Base-by-base conservation (phyloP, 1,140 invertebrate genomes). In the Drosophila pallidifrons region DNA sequence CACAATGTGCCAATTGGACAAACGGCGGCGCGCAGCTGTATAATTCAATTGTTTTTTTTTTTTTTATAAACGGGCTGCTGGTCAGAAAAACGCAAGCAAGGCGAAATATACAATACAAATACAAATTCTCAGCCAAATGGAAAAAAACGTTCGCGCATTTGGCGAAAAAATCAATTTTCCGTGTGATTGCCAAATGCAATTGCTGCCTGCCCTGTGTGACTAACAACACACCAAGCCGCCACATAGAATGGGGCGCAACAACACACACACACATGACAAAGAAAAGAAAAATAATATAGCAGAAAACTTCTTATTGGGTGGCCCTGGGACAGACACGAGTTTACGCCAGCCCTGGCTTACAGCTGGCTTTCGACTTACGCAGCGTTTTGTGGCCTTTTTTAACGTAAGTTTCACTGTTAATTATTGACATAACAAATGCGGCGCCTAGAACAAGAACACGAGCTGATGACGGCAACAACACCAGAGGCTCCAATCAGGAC, bases 391-490 rank as follows among this genome's bases (percentile, higher is more conserved):
- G 47, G 55, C 60, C 58, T 79, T 67, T 67, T 35, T 77, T 68
- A 57, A 38, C 63, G 30, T 67, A 80, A 70, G 64, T 70, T 71
- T 75, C 75, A 64, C 63, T 80, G 85, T 82, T 88, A 89, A 88
- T 88, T 88, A 88, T 88, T 88, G 83, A 88, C 83, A 88, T 88
- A 88, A 88, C 83, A 88, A 87, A 89, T 81, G 80, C 55, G 81
- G 69, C 65, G 55, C 59, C 58, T 15, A 55, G 54, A 52, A 38
- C 60, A 64, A 51, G 60, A 52, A 38, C 35, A 38, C 45, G 60
- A 59, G 45, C 76, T 67, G 75, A 78, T 81, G 79, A 81, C 77
- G 75, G 65, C 78, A 80, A 77, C 71, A 77, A 70, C 71, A 64
- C 49, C 66, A 79, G 35, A 38, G 35, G 67, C 45, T 45, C 72